Conservation (phyloP, 2,888 invertebrate genomes). For the Ecdyonurus torrentis region DNA sequence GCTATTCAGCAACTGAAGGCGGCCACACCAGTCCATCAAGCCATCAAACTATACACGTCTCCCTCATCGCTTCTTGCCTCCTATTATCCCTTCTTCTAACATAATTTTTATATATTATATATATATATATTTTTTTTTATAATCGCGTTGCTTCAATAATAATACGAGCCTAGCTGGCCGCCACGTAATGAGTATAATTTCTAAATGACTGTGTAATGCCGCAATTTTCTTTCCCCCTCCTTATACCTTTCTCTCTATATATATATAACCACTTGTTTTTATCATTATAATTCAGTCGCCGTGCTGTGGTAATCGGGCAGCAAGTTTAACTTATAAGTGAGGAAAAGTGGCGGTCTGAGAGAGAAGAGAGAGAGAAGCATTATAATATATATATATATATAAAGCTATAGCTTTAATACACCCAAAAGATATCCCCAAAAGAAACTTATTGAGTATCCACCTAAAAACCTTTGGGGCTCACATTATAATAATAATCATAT, state of each 20-base stretch:
- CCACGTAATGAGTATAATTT: constrained; percentile 4
- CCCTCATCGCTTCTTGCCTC: constrained; percentile 2
- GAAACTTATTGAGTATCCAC: too few species aligned
- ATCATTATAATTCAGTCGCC: background rate
- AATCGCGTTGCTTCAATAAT: constrained; percentile 2
- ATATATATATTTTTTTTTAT: background rate
- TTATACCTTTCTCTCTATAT: background rate
- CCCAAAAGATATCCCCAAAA: too few species aligned
- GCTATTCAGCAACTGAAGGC: background rate
- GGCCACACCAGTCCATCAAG: background rate
- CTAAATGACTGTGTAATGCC: constrained; percentile 2
- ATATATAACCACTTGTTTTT: background rate
- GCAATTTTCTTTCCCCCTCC: constrained; percentile 1
- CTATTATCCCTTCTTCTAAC: constrained; percentile 4
- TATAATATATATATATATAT: too few species aligned
- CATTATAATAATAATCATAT: background rate
- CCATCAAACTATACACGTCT: background rate
- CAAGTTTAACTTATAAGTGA: background rate
- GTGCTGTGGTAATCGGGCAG: background rate
- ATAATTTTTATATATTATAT: constrained; percentile 3
- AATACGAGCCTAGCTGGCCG: background rate
- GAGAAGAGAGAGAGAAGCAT: background rate
- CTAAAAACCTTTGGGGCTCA: too few species aligned
- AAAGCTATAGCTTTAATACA: background rate
- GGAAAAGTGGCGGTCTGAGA: background rate